phyloP scores from a whole-genome alignment of 1,140 invertebrate genomes.

The Eupristina koningsbergeri region DNA sequence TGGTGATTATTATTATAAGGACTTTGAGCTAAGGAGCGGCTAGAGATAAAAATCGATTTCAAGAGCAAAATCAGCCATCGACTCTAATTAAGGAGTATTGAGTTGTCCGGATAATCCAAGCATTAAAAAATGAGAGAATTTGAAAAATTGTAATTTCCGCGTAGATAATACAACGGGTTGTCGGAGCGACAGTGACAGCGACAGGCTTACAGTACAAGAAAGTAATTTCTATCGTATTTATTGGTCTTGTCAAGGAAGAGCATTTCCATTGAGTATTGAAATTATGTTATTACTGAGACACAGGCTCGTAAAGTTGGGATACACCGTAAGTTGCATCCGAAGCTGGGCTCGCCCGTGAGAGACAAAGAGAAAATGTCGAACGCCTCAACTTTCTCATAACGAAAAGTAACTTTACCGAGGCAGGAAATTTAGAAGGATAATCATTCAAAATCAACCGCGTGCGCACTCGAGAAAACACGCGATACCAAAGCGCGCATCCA shows the following conservation, averaged over 20 bases:
- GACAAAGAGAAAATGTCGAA: neutral
- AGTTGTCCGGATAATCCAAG: neutral
- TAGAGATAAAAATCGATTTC: too few relatives aligned
- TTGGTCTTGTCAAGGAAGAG: conserved; percentile 32
- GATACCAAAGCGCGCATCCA: too few relatives aligned
- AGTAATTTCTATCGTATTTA: conserved; percentile 32
- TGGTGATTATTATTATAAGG: too few relatives aligned
- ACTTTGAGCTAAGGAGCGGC: too few relatives aligned
- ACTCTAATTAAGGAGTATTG: neutral
- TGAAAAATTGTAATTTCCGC: neutral
- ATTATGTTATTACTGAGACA: conserved; percentile 43
- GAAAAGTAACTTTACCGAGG: neutral
- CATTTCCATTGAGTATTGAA: conserved; percentile 42
- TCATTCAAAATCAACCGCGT: conserved; percentile 37
- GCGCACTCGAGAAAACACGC: neutral
- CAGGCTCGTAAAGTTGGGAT: conserved; percentile 31
- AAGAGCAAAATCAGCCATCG: too few relatives aligned
- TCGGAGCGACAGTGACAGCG: neutral
- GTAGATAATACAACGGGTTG: conserved; percentile 1
- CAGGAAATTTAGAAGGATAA: conserved; percentile 42
- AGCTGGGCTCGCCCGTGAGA: neutral
- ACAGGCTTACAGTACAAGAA: conserved; percentile 24
- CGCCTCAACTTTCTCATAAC: conserved; percentile 26
- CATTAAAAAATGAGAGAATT: neutral
- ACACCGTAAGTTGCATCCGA: neutral